Evolutionary conservation across 2,888 invertebrate species (phyloP), one percentile per base, ranked within the genome.

Genomic region (Sipha maydis): DNA sequence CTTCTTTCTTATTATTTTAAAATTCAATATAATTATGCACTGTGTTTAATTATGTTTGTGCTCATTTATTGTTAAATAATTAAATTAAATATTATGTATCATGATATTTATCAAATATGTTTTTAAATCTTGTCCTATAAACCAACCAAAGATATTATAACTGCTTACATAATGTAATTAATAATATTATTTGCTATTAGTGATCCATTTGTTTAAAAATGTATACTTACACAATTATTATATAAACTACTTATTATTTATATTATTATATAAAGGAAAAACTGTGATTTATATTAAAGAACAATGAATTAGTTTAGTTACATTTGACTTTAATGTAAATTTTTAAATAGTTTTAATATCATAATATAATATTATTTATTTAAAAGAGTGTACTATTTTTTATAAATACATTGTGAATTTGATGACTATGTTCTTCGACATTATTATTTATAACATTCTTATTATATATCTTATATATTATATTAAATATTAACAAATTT

Each of bases 141-240:
- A 86, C 79, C 85, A 86, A 86, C 85, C 85, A 86, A 86, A 86
- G 79, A 79, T 71, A 54, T 73, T 86, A 76, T 61, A 83, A 1
- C 75, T 25, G 56, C 75, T 54, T 83, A 61, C 61, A 71, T 76
- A 54, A 75, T 84, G 21, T 75, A 75, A 41, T 56, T 84, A 73
- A 56, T 83, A 84, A 56, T 69, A 56, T 54, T 75, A 56, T 85
- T 85, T 85, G 14, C 61, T 84, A 41, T 76, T 67, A 85, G 84
- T 85, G 41, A 67, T 48, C 41, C 11, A 38, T 85, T 77, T 77
- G 21, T 76, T 76, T 77, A 48, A 31, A 7, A 76, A 73, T 73
- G 38, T 19, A 38, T 61, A 2, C 76, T 31, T 31, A 28, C n/a
- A 25, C 31, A 76, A 61, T 61, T 28, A 61, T 76, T 76, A 41